Base-by-base conservation (phyloP, 2,113 vertebrate genomes). In the Felis catus region DNA sequence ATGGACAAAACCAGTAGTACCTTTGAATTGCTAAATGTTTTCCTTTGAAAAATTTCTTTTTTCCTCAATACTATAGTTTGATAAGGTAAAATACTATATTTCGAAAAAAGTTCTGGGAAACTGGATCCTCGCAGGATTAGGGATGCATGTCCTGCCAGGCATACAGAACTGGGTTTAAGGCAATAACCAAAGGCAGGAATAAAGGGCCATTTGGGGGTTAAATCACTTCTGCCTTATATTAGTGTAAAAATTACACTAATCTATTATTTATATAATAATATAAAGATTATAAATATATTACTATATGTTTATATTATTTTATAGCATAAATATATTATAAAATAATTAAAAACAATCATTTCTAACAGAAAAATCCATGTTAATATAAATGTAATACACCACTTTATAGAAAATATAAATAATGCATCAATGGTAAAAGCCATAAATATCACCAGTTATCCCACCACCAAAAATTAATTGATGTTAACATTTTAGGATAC, bases 341-440 rank as follows among this genome's bases (percentile, higher is more conserved):
- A 39, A 55, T 65, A 85, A 88, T 51, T 68, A 14, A 89, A 94
- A 94, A 39, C 16, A 74, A 73, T 41, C 36, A 92, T 65, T 95
- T 89, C 66, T 51, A 45, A 73, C n/a, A 55, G 19, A 73, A 95
- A 81, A 89, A 63, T 83, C 2, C 29, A 53, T 51, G 48, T 91
- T 91, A 65, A 58, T 76, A n/a, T 41, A 93, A 71, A 80, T 79
- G 36, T 73, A 73, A 95, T 68, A 91, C 16, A 53, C 7, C 36
- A 68, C 68, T 79, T 87, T 41, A 66, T 76, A 92, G 19, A 91
- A 94, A 93, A 65, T 58, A 58, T 48, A 83, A 93, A 29, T 87
- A 91, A 91, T 80, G 76, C 12, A 1, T 86, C 79, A 82, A 74
- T 83, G 5, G 16, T 71, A 91, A 88, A 84, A 80, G 33, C 19